Base-by-base conservation (phyloP, 2,888 invertebrate species). In the Diaphora mendica region DNA sequence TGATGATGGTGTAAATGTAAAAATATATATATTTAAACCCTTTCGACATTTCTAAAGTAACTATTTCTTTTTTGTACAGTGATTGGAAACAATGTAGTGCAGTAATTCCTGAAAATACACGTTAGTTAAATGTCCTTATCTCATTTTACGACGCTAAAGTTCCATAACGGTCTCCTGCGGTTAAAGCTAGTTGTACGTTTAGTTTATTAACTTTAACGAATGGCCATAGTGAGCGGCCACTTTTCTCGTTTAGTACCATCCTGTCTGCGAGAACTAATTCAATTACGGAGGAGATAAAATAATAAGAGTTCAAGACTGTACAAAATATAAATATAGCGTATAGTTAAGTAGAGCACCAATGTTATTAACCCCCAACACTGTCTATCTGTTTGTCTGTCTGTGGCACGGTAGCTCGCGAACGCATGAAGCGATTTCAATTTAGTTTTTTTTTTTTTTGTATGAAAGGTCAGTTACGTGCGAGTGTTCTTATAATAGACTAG, bases 161-260 rank as follows among this genome's bases (percentile, higher is more conserved):
- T 48, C 33, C 33, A 39, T 64, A 69, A n/a, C n/a, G 33, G 55
- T 33, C 30, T 23, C 8, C 30, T 74, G 74, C 62, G 42, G 72
- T 66, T 59, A 13, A 13, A 9, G 59, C 66, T 77, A 75, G 82
- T 77, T 68, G 70, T 78, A 76, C 69, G 73, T 44, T 44, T 76
- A 78, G 77, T 85, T 84, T 85, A 88, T 88, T 87, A 86, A 85
- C 76, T 86, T 79, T 84, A 88, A 88, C 82, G 81, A 84, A 82
- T 82, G 83, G 51, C 78, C 74, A 78, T 79, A 83, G 80, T 78
- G 80, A 82, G 80, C 74, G 86, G 78, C 88, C 88, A 89, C 88
- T 91, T 90, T 86, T 86, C 87, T 89, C 85, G 86, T 90, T 88
- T 85, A 87, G 86, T 82, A 77, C 71, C 91, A 85, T 91, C 91